phyloP scores from a whole-genome alignment of 2,888 invertebrate genomes.

The Plusia festucae region DNA sequence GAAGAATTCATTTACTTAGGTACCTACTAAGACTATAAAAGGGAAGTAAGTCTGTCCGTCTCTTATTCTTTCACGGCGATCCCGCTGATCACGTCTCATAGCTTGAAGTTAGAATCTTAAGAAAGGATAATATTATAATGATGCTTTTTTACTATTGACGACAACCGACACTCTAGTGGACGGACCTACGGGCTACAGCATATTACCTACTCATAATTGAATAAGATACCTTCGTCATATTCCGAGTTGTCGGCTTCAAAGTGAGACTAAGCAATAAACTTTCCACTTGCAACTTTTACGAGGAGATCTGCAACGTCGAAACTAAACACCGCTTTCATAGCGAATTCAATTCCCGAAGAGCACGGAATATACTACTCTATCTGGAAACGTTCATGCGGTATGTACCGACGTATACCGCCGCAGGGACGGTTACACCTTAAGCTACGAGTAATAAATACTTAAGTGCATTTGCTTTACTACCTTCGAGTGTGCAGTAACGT shows the following conservation, averaged over 20 bases:
- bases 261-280: not conserved
- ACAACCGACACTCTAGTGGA: no score
- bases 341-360: not conserved
- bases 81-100: no score
- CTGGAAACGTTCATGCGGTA: slow-evolving; percentile 7
- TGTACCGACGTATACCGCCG: slow-evolving; percentile 2
- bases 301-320: no score
- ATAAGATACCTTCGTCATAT: not conserved
- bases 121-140: no score
- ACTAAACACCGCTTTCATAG: not conserved
- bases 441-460: slow-evolving; percentile 34
- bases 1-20: no score
- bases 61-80: no score
- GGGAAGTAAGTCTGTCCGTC: no score
- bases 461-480: slow-evolving; percentile 21
- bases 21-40: no score
- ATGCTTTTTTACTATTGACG: no score
- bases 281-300: not conserved
- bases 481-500: slow-evolving; percentile 8
- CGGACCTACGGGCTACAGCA: no score
- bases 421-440: slow-evolving; percentile 10
- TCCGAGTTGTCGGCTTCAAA: not conserved
- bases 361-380: not conserved
- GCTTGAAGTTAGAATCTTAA: no score
- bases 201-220: no score